A percentile compares a stretch with the other conserved stretches of the same genome.
Conservation (phyloP, 2,888 invertebrate genomes). For the Autographa pulchrina region DNA sequence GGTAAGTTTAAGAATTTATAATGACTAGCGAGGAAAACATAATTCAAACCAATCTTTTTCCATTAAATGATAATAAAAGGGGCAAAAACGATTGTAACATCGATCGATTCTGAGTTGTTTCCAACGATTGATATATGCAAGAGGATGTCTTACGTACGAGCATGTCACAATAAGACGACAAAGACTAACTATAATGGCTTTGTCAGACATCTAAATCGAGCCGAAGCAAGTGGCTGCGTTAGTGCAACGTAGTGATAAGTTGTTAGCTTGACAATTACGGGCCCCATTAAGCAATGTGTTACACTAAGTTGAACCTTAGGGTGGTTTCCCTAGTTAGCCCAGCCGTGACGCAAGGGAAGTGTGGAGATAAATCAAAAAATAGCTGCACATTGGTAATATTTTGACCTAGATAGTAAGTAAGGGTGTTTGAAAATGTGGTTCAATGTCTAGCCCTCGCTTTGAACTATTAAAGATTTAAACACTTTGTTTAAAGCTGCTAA, state of each 20-base stretch:
- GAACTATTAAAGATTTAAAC: too few relatives aligned
- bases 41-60: background rate
- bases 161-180: conserved; percentile 1
- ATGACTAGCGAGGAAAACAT: background rate
- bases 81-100: too few relatives aligned
- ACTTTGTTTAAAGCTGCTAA: too few relatives aligned
- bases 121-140: background rate
- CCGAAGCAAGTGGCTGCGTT: conserved; percentile 26
- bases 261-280: conserved; percentile 45
- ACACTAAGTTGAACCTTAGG: conserved; percentile 42
- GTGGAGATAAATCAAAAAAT: conserved; percentile 26
- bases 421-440: conserved; percentile 3
- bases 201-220: conserved; percentile 5
- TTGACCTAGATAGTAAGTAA: conserved; percentile 22
- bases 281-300: conserved; percentile 52
- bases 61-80: background rate
- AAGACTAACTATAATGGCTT: background rate
- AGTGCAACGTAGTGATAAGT: conserved; percentile 48
- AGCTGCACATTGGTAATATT: conserved; percentile 18
- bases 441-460: too few relatives aligned
- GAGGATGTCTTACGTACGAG: too few relatives aligned
- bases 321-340: conserved; percentile 17
- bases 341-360: conserved; percentile 14
- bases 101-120: background rate
- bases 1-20: background rate